Evolutionary conservation across 2,113 vertebrate species (phyloP), one percentile per base, ranked within the genome.

Genomic region (Orycteropus afer): DNA sequence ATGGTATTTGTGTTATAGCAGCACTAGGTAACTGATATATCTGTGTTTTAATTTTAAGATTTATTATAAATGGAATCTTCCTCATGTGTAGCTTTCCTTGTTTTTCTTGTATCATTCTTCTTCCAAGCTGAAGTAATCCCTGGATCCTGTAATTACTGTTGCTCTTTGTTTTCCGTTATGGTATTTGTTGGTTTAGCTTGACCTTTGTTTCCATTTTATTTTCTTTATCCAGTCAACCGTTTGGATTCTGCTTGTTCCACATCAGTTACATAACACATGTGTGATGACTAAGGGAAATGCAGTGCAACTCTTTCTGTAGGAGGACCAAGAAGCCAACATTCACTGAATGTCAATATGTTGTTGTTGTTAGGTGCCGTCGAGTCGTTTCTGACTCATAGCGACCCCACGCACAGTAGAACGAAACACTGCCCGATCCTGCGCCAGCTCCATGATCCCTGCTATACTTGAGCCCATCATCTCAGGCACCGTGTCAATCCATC

Each of bases 21-120:
- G n/a, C n/a, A n/a, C n/a, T n/a, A n/a, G n/a, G n/a, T n/a, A n/a
- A n/a, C n/a, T n/a, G n/a, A n/a, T n/a, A n/a, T n/a, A n/a, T n/a
- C n/a, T n/a, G n/a, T n/a, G n/a, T 82, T 87, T 73, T 79, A 42
- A 37, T 86, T 89, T 81, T 76, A 61, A 73, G 23, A 63, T 79
- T 91, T 78, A 65, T 6, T 57, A 61, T 9, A 77, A 80, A n/a
- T 89, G 73, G 40, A 40, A 67, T 7, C 23, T 96, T 4, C 18
- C 49, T 27, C 47, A 47, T 79, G 22, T 61, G 78, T 63, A 81
- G 40, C 14, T 40, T 42, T 34, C 22, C 9, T 17, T 78, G 2
- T 42, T 77, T 77, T 63, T 86, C 27, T 83, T 1, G 61, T 45
- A 17, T 49, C 12, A 40, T 83, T 61, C 0, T 17, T 81, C 71